A percentile compares a stretch with the other conserved stretches of the same genome.
Evolutionary conservation across 1,140 invertebrate species (phyloP).

Genomic region (Rhyacophila brunnea): DNA sequence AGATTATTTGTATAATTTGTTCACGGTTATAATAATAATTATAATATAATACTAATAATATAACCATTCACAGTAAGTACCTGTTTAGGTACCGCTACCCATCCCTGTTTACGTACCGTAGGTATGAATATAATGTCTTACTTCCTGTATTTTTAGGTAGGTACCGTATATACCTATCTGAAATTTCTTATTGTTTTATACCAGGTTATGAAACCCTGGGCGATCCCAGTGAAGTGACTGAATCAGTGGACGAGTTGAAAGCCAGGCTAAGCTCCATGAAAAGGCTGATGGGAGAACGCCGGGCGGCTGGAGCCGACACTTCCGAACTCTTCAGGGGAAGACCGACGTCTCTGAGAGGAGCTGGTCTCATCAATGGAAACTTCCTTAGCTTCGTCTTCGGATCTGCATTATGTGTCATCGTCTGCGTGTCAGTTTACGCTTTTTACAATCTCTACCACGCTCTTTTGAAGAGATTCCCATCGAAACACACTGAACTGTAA

Average conservation of each 20-base stretch:
- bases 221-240: conserved; percentile 57
- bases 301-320: conserved; percentile 46
- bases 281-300: conserved; percentile 70
- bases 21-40: no score
- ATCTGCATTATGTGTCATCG: conserved; percentile 70
- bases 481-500: conserved; percentile 74
- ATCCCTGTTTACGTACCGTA: no score
- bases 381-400: conserved; percentile 78
- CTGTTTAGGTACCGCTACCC: no score
- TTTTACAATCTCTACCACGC: conserved; percentile 81
- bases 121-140: no score
- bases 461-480: conserved; percentile 76
- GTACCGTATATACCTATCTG: no score
- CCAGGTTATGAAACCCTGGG: conserved; percentile 25
- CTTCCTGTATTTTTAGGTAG: no score
- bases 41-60: no score
- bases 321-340: conserved; percentile 51
- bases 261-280: conserved; percentile 76
- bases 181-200: background rate
- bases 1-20: no score
- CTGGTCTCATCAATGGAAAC: conserved; percentile 74
- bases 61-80: no score
- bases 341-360: conserved; percentile 52
- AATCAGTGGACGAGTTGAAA: conserved; percentile 76
- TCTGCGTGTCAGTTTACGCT: conserved; percentile 76